Evolutionary conservation across 2,113 vertebrate genomes (phyloP).

Genomic region (Prinia subflava): DNA sequence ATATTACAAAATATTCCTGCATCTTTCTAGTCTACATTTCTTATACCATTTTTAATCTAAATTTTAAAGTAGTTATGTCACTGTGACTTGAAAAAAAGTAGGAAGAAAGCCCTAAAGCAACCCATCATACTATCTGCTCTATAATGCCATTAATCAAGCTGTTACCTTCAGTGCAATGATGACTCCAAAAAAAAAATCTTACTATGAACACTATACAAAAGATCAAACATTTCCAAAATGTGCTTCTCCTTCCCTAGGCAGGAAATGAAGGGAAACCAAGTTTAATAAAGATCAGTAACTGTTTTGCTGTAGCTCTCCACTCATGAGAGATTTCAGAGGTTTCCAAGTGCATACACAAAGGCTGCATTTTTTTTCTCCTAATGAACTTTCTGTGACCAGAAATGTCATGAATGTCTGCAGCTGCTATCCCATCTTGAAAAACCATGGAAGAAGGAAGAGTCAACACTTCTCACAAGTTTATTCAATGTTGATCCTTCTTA

Average conservation of each 20-base stretch:
- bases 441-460: not conserved
- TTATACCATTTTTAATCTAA: not conserved
- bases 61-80: not conserved
- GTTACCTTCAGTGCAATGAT: not conserved
- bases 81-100: not conserved
- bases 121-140: not conserved
- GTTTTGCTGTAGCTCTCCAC: not conserved
- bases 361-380: not conserved
- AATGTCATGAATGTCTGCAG: not conserved
- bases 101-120: not conserved
- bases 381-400: not conserved
- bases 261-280: not conserved
- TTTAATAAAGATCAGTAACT: not conserved
- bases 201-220: not conserved
- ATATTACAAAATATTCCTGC: not conserved
- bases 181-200: not conserved
- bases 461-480: not conserved
- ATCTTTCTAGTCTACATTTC: not conserved
- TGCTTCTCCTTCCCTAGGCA: not conserved
- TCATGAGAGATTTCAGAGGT: not conserved
- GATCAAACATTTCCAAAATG: not conserved
- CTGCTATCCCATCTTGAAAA: not conserved
- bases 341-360: not conserved
- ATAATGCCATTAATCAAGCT: not conserved
- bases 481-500: not conserved